Percentiles rank a stretch among this genome's conserved stretches.
phyloP scores from a whole-genome alignment of 2,888 invertebrate genomes.

The Serripes groenlandicus region DNA sequence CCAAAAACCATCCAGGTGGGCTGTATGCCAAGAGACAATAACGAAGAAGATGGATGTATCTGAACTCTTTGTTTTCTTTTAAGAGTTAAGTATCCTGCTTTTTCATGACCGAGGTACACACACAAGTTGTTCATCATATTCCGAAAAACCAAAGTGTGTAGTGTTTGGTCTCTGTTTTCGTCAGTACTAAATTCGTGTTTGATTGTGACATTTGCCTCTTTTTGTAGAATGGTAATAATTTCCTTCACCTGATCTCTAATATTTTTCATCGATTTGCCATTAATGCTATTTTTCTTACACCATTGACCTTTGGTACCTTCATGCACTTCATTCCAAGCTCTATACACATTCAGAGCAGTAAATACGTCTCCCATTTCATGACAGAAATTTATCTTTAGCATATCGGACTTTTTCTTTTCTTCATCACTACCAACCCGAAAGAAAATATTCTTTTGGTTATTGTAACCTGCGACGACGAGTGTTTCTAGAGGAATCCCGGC shows the following conservation, averaged over 20 bases:
- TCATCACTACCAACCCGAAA: constrained; percentile 78
- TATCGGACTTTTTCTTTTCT: constrained; percentile 76
- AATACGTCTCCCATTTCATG: constrained; percentile 80
- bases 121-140: constrained; percentile 75
- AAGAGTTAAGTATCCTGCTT: constrained; percentile 77
- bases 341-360: constrained; percentile 79
- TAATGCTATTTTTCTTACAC: constrained; percentile 84
- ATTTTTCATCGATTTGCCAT: constrained; percentile 82
- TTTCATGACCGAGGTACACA: constrained; percentile 77
- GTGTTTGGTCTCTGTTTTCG: constrained; percentile 41
- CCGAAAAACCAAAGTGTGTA: constrained; percentile 75
- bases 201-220: constrained; percentile 67
- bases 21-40: constrained; percentile 67
- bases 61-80: constrained; percentile 69
- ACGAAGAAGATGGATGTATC: constrained; percentile 81
- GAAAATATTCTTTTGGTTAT: constrained; percentile 81
- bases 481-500: constrained; percentile 76
- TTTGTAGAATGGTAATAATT: constrained; percentile 67
- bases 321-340: constrained; percentile 75
- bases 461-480: constrained; percentile 79
- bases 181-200: constrained; percentile 54
- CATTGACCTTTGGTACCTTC: constrained; percentile 78
- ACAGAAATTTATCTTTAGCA: constrained; percentile 78
- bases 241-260: constrained; percentile 77
- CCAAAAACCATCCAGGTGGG: constrained; percentile 81